Base-by-base conservation (phyloP, 2,113 vertebrate genomes). In the Podarcis muralis region DNA sequence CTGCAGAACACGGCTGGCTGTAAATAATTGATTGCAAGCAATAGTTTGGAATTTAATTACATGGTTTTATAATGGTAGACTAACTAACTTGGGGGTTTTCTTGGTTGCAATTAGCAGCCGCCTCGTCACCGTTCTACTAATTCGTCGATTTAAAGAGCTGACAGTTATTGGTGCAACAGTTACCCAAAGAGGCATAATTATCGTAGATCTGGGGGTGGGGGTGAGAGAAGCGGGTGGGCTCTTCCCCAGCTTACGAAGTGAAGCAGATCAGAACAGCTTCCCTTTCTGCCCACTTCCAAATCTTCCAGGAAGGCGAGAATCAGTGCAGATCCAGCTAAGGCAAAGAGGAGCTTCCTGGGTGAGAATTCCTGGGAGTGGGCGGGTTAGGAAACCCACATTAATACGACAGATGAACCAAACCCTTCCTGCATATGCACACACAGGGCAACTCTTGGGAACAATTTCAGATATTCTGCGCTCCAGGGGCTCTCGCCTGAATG, bases 41-140 rank as follows among this genome's bases (percentile, higher is more conserved):
- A 83, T 83, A 25, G 62, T 83, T 83, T 40, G 30, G 65, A 68
- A 83, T 69, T 83, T 69, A 83, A 83, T 83, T 83, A 69, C 81
- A 69, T 20, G 25, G 15, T 30, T 83, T 43, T 13, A 69, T 43
- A 83, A 79, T 53, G 43, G 65, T 43, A 65, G 65, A 43, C 62
- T 68, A 43, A 43, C 23, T 30, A 79, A 78, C 76, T 48, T 48
- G 81, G 62, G 74, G 59, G 59, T 62, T 62, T 62, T 62, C 18
- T 62, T 9, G 35, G 62, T 76, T 30, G 74, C 59, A 85, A 66
- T 32, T 66, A 65, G 57, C 37, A 77, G 35, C 16, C 30, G 32
- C 74, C 25, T 43, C 23, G 48, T 84, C 37, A 23, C 40, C n/a
- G 35, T 85, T 83, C 35, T 30, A 25, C 81, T 68, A 27, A 27